phyloP scores from a whole-genome alignment of 2,113 vertebrate genomes.

The Sigmodon hispidus region DNA sequence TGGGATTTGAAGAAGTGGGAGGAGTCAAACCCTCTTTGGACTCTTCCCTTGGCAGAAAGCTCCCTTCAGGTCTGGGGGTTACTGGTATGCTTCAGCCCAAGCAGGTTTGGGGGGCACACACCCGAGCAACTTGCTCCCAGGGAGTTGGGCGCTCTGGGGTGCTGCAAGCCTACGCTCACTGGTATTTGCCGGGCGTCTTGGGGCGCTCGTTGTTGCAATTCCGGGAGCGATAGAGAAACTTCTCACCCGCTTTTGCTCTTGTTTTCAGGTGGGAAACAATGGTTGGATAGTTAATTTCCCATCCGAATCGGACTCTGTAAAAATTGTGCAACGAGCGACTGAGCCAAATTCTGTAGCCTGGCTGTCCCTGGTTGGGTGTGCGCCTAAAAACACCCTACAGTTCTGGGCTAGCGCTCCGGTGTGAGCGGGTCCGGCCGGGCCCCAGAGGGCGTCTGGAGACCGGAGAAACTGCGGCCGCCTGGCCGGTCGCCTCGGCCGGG shows the following conservation, averaged over 20 bases:
- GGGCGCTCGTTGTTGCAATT: neutral
- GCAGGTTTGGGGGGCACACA: rapidly evolving
- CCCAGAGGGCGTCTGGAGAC: slow-evolving; percentile 83
- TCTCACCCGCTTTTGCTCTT: neutral
- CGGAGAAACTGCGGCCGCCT: slow-evolving; percentile 63
- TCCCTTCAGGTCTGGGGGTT: neutral
- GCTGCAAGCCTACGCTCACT: neutral
- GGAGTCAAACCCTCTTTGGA: neutral
- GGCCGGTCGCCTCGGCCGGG: slow-evolving; percentile 44
- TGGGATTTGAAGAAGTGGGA: neutral
- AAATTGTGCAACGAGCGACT: slow-evolving; percentile 18
- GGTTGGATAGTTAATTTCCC: slow-evolving; percentile 39
- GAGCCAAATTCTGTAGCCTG: slow-evolving; percentile 30
- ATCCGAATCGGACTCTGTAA: slow-evolving; percentile 48
- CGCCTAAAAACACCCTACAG: slow-evolving; percentile 62
- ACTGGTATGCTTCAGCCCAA: rapidly evolving
- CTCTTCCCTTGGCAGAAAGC: neutral
- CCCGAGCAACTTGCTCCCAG: neutral
- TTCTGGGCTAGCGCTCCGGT: neutral
- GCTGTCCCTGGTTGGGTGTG: neutral
- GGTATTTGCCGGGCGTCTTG: neutral
- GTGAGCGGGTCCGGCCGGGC: slow-evolving; percentile 67
- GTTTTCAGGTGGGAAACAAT: slow-evolving; percentile 55
- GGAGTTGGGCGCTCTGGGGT: neutral
- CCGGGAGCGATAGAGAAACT: slow-evolving; percentile 64